Conservation (phyloP, 2,888 invertebrate species). For the Xanthorhoe spadicearia region DNA sequence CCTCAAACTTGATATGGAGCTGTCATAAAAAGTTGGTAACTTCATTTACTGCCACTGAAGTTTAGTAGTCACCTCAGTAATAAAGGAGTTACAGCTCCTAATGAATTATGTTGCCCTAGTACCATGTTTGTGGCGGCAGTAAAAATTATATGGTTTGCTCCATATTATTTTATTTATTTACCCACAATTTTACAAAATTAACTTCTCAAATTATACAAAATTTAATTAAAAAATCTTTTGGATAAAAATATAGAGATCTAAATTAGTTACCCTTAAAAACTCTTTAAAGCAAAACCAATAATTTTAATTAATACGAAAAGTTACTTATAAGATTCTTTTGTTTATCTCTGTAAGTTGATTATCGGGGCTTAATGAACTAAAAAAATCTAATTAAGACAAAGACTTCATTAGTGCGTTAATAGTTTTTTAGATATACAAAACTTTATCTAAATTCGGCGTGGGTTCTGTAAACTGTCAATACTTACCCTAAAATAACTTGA, state of each 20-base stretch:
- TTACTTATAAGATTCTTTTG: neutral
- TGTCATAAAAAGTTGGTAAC: slow-evolving; percentile 15
- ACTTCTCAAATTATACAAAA: too few species aligned
- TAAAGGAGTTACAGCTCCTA: slow-evolving; percentile 37
- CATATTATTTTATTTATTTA: too few species aligned
- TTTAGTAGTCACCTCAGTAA: slow-evolving; percentile 35
- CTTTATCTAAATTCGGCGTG: too few species aligned
- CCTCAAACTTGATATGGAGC: slow-evolving; percentile 3
- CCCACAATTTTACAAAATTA: too few species aligned
- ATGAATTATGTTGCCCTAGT: slow-evolving; percentile 43
- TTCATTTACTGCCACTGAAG: slow-evolving; percentile 30
- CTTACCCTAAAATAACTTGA: too few species aligned
- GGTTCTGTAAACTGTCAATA: too few species aligned
- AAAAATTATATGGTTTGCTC: slow-evolving; percentile 2
- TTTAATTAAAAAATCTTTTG: too few species aligned
- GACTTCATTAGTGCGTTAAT: neutral
- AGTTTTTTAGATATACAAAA: neutral
- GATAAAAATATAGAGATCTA: too few species aligned
- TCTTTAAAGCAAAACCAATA: too few species aligned
- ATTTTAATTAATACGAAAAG: too few species aligned
- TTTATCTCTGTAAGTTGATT: neutral
- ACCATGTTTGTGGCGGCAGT: slow-evolving; percentile 20
- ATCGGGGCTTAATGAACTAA: neutral
- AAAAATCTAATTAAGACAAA: neutral
- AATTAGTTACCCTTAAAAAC: neutral